Evolutionary conservation across 2,113 vertebrate species (phyloP).

Genomic region (Tachysurus fulvidraco): DNA sequence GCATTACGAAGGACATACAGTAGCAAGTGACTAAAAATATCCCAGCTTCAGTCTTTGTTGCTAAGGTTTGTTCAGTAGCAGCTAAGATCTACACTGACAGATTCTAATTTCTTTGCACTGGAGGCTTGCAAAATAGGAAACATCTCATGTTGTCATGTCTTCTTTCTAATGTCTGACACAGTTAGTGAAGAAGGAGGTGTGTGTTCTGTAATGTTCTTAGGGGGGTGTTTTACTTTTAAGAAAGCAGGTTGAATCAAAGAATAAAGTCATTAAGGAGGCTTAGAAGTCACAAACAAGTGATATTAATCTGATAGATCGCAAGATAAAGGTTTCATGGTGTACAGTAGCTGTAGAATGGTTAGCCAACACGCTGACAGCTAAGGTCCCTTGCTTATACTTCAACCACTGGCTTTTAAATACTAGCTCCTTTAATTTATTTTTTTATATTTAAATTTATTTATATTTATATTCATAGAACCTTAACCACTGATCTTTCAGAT

Average conservation of each 20-base stretch:
- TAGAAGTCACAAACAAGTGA: neutral
- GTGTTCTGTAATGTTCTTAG: neutral
- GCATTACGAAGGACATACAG: conserved; percentile 58
- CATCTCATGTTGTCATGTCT: neutral
- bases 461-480: neutral
- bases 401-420: neutral
- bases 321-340: neutral
- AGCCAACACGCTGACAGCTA: neutral
- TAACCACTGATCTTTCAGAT: neutral
- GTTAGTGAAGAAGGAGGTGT: neutral
- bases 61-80: conserved; percentile 74
- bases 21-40: conserved; percentile 77
- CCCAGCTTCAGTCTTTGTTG: conserved; percentile 73
- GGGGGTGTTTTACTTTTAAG: neutral
- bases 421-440: no score
- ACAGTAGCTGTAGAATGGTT: neutral
- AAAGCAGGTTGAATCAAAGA: neutral
- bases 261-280: neutral
- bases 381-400: neutral
- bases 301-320: neutral
- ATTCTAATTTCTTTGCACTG: neutral
- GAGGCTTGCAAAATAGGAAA: neutral
- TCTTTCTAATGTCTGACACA: neutral
- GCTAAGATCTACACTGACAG: conserved; percentile 48
- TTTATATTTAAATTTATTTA: no score